These are phyloP conservation scores for Saccostrea cuccullata DNA, from an alignment of 1,140 invertebrate species.

Conservation along the genomic window DNA sequence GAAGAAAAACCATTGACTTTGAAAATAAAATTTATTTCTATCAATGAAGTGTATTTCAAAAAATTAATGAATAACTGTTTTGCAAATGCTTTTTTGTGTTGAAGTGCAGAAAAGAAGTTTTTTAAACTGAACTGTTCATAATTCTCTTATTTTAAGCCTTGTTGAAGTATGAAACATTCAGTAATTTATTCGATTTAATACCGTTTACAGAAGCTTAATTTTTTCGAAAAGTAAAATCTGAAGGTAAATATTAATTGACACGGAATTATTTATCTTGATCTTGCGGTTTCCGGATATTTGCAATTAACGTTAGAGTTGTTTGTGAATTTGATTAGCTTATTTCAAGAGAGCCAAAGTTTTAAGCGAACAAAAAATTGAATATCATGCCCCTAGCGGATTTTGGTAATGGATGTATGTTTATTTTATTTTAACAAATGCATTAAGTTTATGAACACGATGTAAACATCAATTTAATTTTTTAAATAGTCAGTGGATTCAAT, in stretches of 20 bases:
- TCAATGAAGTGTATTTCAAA: no score
- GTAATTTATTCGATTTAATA: not conserved
- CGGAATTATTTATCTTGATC: not conserved
- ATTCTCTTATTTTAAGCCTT: no score
- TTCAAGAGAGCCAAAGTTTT: not conserved
- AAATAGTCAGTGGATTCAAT: not conserved
- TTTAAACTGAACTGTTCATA: no score
- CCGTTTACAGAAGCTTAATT: not conserved
- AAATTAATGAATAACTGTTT: no score
- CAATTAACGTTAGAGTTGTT: not conserved
- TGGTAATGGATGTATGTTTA: slow-evolving; percentile 17
- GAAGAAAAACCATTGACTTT: no score
- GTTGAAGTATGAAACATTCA: no score
- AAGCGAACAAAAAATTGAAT: not conserved
- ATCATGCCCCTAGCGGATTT: not conserved
- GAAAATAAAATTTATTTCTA: no score
- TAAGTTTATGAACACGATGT: slow-evolving; percentile 5
- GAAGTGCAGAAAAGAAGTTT: no score
- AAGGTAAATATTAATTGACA: not conserved
- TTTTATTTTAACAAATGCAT: slow-evolving; percentile 33
- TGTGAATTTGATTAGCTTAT: slow-evolving; percentile 5
- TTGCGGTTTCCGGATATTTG: not conserved
- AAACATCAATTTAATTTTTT: slow-evolving; percentile 5
- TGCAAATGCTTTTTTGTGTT: no score
- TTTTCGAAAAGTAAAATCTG: not conserved